These are phyloP conservation scores for Aelia acuminata DNA, from an alignment of 2,888 invertebrate genomes.

Conservation along the genomic window DNA sequence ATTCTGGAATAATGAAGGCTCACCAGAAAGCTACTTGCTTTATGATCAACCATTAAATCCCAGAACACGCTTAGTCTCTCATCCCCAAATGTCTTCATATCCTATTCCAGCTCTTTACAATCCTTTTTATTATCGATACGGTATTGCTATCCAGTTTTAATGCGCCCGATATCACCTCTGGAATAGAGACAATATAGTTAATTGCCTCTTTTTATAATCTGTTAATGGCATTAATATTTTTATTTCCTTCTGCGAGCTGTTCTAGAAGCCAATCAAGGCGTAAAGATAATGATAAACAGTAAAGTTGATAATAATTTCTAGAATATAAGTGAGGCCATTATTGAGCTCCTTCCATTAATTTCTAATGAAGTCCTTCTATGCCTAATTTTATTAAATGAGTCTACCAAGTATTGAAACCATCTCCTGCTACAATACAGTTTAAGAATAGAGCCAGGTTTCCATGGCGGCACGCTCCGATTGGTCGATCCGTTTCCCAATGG, in stretches of 20 bases:
- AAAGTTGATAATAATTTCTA: not conserved
- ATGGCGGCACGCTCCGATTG: not conserved
- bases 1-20: conserved; percentile 28
- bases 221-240: conserved; percentile 11
- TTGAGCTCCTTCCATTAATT: not conserved
- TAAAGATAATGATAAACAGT: not conserved
- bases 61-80: conserved; percentile 45
- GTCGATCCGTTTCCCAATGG: not conserved
- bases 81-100: conserved; percentile 10
- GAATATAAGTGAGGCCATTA: not conserved
- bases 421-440: too few species aligned
- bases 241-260: not conserved
- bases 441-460: not conserved
- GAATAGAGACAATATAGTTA: not conserved
- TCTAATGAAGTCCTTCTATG: not conserved
- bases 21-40: conserved; percentile 53
- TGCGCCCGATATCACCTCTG: not conserved
- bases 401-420: too few species aligned
- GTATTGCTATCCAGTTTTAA: conserved; percentile 51
- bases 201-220: conserved; percentile 37
- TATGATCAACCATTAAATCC: conserved; percentile 37
- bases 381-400: not conserved
- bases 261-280: not conserved
- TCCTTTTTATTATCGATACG: conserved; percentile 37
- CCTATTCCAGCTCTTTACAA: conserved; percentile 34